A percentile compares a stretch with the other conserved stretches of the same genome.
These are phyloP conservation scores for Beaufortia kweichowensis DNA, from an alignment of 2,113 vertebrate genomes.

Conservation along the genomic window DNA sequence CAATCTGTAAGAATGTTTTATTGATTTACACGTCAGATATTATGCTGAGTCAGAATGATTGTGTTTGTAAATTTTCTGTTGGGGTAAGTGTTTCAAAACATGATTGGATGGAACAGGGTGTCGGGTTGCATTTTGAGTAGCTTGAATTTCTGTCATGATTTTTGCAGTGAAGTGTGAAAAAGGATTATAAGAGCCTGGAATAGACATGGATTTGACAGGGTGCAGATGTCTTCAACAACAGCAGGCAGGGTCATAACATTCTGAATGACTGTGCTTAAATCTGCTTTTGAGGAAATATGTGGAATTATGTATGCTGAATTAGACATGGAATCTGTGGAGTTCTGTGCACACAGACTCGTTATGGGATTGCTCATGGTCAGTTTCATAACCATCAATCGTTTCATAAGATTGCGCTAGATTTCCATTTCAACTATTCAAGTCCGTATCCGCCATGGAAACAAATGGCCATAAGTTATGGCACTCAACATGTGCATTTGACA, in stretches of 20 bases:
- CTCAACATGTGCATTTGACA: too few species aligned
- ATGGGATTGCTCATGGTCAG: too few species aligned
- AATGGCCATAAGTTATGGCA: too few species aligned
- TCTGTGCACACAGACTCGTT: too few species aligned
- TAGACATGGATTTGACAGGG: not conserved
- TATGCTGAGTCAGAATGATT: constrained; percentile 13
- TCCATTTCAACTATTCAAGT: too few species aligned
- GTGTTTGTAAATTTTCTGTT: constrained; percentile 7
- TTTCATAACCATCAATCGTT: too few species aligned
- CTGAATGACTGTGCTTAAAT: too few species aligned
- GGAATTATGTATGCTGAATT: too few species aligned
- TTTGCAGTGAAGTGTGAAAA: not conserved
- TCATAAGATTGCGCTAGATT: too few species aligned
- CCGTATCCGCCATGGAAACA: too few species aligned
- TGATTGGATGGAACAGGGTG: not conserved
- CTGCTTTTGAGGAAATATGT: too few species aligned
- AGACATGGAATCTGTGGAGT: too few species aligned
- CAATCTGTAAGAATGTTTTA: not conserved
- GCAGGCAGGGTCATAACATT: not conserved
- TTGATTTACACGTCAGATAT: not conserved
- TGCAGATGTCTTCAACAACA: not conserved
- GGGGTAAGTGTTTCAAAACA: not conserved
- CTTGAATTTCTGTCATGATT: not conserved
- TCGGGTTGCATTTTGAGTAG: not conserved
- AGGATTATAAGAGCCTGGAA: not conserved